Conservation (phyloP, 2,888 invertebrate genomes). For the Cheilosia vulpina region DNA sequence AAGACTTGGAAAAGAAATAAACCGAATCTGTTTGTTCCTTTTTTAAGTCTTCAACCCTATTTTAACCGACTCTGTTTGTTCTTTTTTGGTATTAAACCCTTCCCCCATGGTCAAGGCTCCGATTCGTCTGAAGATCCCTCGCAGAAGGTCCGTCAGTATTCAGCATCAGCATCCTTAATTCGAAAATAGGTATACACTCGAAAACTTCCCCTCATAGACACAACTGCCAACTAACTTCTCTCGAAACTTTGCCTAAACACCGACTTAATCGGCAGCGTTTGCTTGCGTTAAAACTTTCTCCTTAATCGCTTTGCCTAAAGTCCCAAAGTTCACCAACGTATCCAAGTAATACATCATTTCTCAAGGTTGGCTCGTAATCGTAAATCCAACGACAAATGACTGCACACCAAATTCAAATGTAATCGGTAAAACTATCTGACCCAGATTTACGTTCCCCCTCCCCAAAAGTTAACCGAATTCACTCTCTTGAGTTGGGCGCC, state of each 20-base stretch:
- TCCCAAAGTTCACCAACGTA: conserved; percentile 7
- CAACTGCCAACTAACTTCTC: conserved; percentile 29
- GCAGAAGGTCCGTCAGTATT: no score
- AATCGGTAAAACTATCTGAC: conserved; percentile 67
- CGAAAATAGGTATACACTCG: no score
- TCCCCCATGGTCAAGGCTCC: not conserved
- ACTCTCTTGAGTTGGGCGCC: conserved; percentile 20
- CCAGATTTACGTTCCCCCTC: conserved; percentile 42
- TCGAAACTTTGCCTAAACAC: conserved; percentile 15
- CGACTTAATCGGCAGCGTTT: conserved; percentile 41
- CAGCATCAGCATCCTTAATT: no score
- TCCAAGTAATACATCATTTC: conserved; percentile 39
- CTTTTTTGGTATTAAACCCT: no score
- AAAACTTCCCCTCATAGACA: not conserved
- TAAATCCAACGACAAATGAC: conserved; percentile 41
- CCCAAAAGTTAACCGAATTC: conserved; percentile 62
- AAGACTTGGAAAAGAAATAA: no score
- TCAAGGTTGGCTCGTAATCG: conserved; percentile 17
- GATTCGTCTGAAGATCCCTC: no score
- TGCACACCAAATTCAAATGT: conserved; percentile 55
- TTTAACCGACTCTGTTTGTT: no score
- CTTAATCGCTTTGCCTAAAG: conserved; percentile 9
- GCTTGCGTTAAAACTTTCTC: conserved; percentile 19
- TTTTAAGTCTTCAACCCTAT: no score
- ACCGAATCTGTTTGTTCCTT: no score